These are phyloP conservation scores for Lutjanus argentimaculatus DNA, from an alignment of 2,797 vertebrate genomes.

Conservation along the genomic window DNA sequence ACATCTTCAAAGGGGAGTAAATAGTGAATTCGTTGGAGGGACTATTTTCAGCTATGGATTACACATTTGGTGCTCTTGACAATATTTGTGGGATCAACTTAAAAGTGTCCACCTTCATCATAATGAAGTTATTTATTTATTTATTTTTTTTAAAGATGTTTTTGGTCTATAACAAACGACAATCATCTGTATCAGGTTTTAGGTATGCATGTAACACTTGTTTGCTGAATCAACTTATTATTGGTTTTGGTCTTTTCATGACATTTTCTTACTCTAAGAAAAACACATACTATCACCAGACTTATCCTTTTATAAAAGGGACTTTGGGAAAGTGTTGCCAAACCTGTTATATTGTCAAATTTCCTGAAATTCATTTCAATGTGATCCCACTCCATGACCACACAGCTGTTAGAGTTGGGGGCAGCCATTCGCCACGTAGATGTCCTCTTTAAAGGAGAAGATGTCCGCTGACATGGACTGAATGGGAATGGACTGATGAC, in stretches of 20 bases:
- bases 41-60: neutral
- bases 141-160: neutral
- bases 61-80: neutral
- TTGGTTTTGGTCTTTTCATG: conserved; percentile 13
- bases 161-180: neutral
- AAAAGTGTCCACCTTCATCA: neutral
- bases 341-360: conserved; percentile 98
- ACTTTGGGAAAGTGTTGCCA: conserved; percentile 5
- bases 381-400: conserved; percentile 98
- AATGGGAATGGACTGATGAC: conserved; percentile 94
- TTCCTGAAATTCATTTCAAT: conserved; percentile 98
- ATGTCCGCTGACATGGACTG: conserved; percentile 97
- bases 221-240: neutral
- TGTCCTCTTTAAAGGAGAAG: conserved; percentile 95
- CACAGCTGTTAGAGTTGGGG: conserved; percentile 97
- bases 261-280: neutral
- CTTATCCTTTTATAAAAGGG: neutral
- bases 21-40: neutral
- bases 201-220: neutral
- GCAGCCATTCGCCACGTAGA: conserved; percentile 95
- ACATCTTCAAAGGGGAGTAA: neutral
- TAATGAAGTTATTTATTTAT: neutral
- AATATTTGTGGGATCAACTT: neutral
- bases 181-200: neutral
- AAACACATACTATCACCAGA: neutral